Base-by-base conservation (phyloP, 1,140 invertebrate species). In the Hormaphis cornu region DNA sequence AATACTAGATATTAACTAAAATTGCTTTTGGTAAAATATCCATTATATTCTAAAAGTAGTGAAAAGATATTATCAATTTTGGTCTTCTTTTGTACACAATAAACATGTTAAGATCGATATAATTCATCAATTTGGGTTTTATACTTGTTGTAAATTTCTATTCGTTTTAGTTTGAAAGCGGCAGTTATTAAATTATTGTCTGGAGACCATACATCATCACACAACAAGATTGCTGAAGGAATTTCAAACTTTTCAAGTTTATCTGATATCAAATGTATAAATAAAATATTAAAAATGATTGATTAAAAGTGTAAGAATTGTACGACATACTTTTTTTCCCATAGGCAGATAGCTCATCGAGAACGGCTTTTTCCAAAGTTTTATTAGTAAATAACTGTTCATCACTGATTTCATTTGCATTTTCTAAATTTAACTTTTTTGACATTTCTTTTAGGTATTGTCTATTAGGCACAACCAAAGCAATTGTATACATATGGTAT, bases 171-270 rank as follows among this genome's bases (percentile, higher is more conserved):
- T 81, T 98, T 98, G 79, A 97, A 93, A 48, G 96, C 95, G 73
- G 96, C 96, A 16, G 96, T 98, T 0, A 92, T 93, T n/a, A 98
- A 83, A 42, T 94, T 95, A 84, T 90, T 91, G 76, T 96, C 94
- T 0, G 95, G 94, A 0, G 93, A 92, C 96, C 96, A 98, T 50
- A 91, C 86, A 74, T 97, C 95, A 24, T 86, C 81, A 74, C 89
- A 89, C 20, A 99, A 79, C 77, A 89, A 91, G 8, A 97, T 85
- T 4, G 89, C 92, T n/a, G 86, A 85, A 0, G 96, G 96, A 59
- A 97, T 87, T 80, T 98, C 95, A 78, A 90, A 95, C 74, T 87
- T 91, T 76, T 94, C 86, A 66, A 93, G 79, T 75, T 90, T 87
- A 74, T 87, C 89, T 91, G 75, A 0, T 78, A 76, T 53, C 9